Base-by-base conservation (phyloP, 2,888 invertebrate genomes). In the Lordiphosa andalusiaca region DNA sequence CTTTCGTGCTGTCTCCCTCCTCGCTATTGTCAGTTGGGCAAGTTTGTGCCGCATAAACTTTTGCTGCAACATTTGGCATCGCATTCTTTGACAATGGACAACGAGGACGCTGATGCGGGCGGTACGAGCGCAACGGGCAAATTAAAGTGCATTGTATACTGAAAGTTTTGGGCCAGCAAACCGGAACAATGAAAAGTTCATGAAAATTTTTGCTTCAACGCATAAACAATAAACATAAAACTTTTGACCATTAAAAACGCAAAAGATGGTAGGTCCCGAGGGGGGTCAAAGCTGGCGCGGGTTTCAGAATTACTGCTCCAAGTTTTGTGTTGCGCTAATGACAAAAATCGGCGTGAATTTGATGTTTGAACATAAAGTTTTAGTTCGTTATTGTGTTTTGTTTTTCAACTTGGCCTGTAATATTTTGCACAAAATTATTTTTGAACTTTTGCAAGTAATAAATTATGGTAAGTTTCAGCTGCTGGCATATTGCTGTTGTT, bases 171-270 rank as follows among this genome's bases (percentile, higher is more conserved):
- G 47, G 69, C 80, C 65, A 64, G 69, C 78, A 80, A 80, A 83
- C 85, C 85, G 84, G 85, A 80, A 80, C 80, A 80, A 80, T 80
- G 85, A 85, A 80, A 80, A 80, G 85, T 80, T 80, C 84, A 80
- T 80, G 77, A 83, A 80, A 80, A 80, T 80, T 83, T 83, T 73
- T 71, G 85, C 85, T 73, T 73, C 73, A 85, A 65, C 77, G 81
- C 85, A 83, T 83, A 85, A 85, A 80, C 85, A 85, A 85, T 85
- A 80, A 80, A 80, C 77, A 83, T 73, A 77, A 80, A 85, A 80
- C 64, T 80, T 84, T 80, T 66, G 67, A 73, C 80, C 85, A 80
- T 80, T 80, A 83, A 80, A 84, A 85, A 67, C 67, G 83, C 65
- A 25, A 6, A 25, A 25, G 25, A 25, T 25, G 30, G 6, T 33